Evolutionary conservation across 2,113 vertebrate species (phyloP).

Genomic region (Austrofundulus limnaeus): DNA sequence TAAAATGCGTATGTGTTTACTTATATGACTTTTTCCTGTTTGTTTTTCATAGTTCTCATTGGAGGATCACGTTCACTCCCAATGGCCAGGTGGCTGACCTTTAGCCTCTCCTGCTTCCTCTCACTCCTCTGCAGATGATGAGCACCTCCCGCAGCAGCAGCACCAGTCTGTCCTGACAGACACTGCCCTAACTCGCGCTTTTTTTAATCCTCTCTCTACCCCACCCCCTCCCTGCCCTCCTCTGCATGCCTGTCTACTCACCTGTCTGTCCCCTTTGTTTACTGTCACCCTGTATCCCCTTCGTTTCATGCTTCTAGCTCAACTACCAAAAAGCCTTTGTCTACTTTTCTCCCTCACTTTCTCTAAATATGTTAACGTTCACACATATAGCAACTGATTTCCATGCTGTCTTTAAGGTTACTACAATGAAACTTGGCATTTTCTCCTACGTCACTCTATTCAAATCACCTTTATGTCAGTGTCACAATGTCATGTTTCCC

Average conservation of each 20-base stretch:
- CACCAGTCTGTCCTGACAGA: conserved; percentile 68
- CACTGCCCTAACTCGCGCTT: conserved; percentile 62
- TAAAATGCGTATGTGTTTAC: background rate
- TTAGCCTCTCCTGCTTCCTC: conserved; percentile 64
- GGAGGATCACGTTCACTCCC: conserved; percentile 69
- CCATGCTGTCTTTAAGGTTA: conserved; percentile 55
- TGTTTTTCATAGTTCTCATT: conserved; percentile 70
- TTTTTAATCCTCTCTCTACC: conserved; percentile 43
- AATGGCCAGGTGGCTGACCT: conserved; percentile 63
- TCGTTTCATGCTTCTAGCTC: conserved; percentile 23
- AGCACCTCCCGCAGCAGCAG: conserved; percentile 50
- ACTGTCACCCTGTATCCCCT: conserved; percentile 27
- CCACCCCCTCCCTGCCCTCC: conserved; percentile 9
- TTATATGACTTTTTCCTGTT: conserved; percentile 12
- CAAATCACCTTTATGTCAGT: conserved; percentile 39
- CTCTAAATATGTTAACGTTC: conserved; percentile 23
- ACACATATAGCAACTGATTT: conserved; percentile 22
- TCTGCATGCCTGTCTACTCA: conserved; percentile 5
- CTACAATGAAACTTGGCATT: conserved; percentile 17
- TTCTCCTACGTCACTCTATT: conserved; percentile 29
- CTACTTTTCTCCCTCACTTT: conserved; percentile 29
- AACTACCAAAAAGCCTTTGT: conserved; percentile 18
- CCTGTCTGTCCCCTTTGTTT: conserved; percentile 20
- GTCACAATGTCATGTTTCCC: conserved; percentile 36
- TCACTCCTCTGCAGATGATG: conserved; percentile 80